Percentiles rank a stretch among this genome's conserved stretches.
phyloP scores from a whole-genome alignment of 64 coral and sea anemone species.

The Platygyra sinensis region DNA sequence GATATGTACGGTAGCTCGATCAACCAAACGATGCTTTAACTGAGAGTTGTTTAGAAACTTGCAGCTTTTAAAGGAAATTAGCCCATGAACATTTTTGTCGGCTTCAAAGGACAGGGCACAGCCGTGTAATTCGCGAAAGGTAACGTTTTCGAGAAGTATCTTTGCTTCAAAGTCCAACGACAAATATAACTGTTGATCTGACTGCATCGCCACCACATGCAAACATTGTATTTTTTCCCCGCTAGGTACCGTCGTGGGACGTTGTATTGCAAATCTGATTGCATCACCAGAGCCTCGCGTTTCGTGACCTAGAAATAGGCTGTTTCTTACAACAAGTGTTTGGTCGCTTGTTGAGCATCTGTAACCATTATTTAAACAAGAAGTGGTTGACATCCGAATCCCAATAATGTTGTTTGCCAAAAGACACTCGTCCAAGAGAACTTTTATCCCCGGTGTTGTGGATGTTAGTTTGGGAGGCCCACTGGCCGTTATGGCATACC shows the following conservation, averaged over 20 bases:
- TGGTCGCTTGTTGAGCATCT: neutral
- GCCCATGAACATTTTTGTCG: neutral
- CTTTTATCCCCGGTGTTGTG: neutral
- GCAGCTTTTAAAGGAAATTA: neutral
- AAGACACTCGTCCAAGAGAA: neutral
- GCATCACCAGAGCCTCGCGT: slow-evolving; percentile 3
- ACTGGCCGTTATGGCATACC: neutral
- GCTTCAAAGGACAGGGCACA: neutral
- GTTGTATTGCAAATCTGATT: neutral
- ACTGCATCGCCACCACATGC: neutral
- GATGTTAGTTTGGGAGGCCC: neutral
- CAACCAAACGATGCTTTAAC: neutral
- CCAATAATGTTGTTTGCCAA: neutral
- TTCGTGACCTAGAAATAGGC: slow-evolving; percentile 1
- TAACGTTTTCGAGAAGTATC: neutral
- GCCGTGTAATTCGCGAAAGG: neutral
- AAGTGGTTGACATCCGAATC: neutral
- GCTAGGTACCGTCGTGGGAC: neutral
- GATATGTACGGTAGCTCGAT: neutral
- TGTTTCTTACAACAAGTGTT: slow-evolving; percentile 4
- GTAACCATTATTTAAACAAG: neutral
- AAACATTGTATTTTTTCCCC: neutral
- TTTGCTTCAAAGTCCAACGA: neutral
- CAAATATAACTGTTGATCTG: neutral
- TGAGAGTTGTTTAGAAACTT: neutral